Base-by-base conservation (phyloP, 2,888 invertebrate genomes). In the Mythimna pallens region DNA sequence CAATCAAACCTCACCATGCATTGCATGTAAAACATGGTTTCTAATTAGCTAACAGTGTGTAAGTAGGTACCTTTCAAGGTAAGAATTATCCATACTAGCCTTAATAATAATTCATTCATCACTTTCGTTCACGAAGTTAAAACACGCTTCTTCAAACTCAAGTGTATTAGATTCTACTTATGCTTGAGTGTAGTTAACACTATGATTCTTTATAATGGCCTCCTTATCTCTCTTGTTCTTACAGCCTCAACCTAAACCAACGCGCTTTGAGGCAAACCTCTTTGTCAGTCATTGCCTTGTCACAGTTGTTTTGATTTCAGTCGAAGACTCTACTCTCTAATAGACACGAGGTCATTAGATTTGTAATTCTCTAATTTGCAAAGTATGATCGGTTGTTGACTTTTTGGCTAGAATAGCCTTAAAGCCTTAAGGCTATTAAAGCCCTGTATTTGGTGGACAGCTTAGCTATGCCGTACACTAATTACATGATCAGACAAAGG, bases 1-100 rank as follows among this genome's bases (percentile, higher is more conserved):
- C 14, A 58, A 64, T 73, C 12, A 43, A 58, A 65, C n/a, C n/a
- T 43, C n/a, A 7, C 20, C 12, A 25, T 65, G 10, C 25, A 54
- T 14, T 22, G 25, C 10, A n/a, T n/a, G 40, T 40, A 12, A 12
- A 10, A 22, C 40, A 6, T 12, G 0, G 3, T 57, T 36, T 40
- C n/a, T 25, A 25, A 17, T 47, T 14, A 40, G 20, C 14, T 3
- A 50, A 63, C 34, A 34, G 30, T 25, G 5, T 1, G 52, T 59
- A 43, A 12, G 20, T 52, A 20, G 17, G 20, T 22, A n/a, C 47
- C 6, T 71, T 73, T 17, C 36, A 57, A 72, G 40, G 36, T 50
- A 12, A 22, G 14, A 10, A 22, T 58, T 52, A n/a, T n/a, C 9
- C 50, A n/a, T 9, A 50, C 8, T n/a, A 1, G 20, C n/a, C 14